These are phyloP conservation scores for Antitype chi DNA, from an alignment of 2,888 invertebrate species.

Conservation along the genomic window DNA sequence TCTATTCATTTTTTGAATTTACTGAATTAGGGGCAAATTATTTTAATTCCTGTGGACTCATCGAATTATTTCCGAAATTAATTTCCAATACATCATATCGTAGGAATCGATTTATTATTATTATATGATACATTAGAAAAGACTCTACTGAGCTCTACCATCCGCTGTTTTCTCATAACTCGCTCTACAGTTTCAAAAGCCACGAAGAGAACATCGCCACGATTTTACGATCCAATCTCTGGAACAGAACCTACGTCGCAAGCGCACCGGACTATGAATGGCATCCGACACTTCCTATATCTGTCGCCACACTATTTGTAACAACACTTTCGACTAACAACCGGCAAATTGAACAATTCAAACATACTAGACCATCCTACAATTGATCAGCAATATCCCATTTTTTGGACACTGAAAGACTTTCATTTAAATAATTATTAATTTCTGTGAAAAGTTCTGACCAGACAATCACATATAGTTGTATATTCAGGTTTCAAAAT, in stretches of 20 bases:
- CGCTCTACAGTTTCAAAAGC: slow-evolving; percentile 28
- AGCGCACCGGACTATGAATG: slow-evolving; percentile 68
- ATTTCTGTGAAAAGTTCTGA: not conserved
- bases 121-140: not conserved
- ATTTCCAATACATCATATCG: not conserved
- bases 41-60: slow-evolving; percentile 22
- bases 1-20: not conserved
- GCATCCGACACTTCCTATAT: slow-evolving; percentile 70
- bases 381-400: slow-evolving; percentile 27
- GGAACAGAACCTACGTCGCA: slow-evolving; percentile 63
- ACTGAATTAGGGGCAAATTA: not conserved
- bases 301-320: slow-evolving; percentile 60
- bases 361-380: slow-evolving; percentile 12
- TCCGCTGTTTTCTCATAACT: slow-evolving; percentile 40
- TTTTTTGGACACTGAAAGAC: slow-evolving; percentile 1
- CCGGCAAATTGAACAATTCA: slow-evolving; percentile 43
- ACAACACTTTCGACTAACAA: slow-evolving; percentile 43
- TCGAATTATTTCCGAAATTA: not conserved
- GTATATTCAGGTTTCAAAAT: slow-evolving; percentile 69
- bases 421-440: slow-evolving; percentile 1
- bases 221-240: slow-evolving; percentile 75
- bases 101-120: not conserved
- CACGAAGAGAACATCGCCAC: slow-evolving; percentile 63
- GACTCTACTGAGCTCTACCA: not conserved
- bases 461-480: slow-evolving; percentile 58